Percentiles rank a stretch among this genome's conserved stretches.
Conservation (phyloP, 2,888 invertebrate species). For the Philhelius pedissequus region DNA sequence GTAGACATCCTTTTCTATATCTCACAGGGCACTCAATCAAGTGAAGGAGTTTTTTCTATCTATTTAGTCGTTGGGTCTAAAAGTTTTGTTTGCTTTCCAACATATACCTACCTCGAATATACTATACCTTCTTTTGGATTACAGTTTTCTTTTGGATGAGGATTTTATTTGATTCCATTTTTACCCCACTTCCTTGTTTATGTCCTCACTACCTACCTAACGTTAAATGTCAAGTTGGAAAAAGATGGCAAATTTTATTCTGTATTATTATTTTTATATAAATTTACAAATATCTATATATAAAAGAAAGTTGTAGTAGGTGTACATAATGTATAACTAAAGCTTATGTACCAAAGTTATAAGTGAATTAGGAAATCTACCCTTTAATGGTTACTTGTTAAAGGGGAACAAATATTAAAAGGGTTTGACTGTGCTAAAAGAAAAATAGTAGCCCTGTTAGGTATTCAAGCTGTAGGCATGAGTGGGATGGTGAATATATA, state of each 20-base stretch:
- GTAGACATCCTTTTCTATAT: constrained; percentile 61
- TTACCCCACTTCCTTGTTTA: constrained; percentile 17
- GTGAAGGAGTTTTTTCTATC: constrained; percentile 65
- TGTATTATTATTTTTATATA: constrained; percentile 65
- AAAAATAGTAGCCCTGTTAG: background rate
- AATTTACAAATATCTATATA: constrained; percentile 43
- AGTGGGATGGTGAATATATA: constrained; percentile 29
- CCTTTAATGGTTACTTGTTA: constrained; percentile 36
- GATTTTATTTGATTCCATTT: background rate
- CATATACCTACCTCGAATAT: background rate
- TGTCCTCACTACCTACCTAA: background rate
- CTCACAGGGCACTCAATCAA: constrained; percentile 67
- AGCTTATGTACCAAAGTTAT: background rate
- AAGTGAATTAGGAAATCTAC: constrained; percentile 27
- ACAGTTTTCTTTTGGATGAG: constrained; percentile 30
- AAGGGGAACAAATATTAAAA: constrained; percentile 46
- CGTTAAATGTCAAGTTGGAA: constrained; percentile 33
- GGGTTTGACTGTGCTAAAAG: constrained; percentile 38
- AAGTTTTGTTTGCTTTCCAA: constrained; percentile 36
- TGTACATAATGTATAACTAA: constrained; percentile 24
- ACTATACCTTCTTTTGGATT: constrained; percentile 10
- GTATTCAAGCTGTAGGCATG: constrained; percentile 20
- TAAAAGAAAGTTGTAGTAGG: background rate
- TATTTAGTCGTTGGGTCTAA: constrained; percentile 38
- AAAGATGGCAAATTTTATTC: constrained; percentile 61